Evolutionary conservation across 2,113 vertebrate genomes (phyloP).

Genomic region (Odontophorus gujanensis): DNA sequence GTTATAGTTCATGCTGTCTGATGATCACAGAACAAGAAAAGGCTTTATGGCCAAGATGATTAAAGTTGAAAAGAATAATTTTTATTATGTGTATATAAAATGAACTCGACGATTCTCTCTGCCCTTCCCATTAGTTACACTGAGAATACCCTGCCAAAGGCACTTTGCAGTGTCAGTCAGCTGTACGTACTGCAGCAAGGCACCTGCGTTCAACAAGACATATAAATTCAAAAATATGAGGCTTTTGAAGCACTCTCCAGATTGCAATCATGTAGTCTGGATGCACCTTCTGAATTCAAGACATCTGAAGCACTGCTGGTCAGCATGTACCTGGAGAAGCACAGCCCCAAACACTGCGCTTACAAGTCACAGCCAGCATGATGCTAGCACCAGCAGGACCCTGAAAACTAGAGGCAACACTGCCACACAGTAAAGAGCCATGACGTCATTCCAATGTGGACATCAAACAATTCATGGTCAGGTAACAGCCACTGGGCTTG

Average conservation of each 20-base stretch:
- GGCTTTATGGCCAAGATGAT: background rate
- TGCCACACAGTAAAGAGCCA: background rate
- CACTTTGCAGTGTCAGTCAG: background rate
- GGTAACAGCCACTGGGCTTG: background rate
- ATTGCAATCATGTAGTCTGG: background rate
- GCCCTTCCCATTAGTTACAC: background rate
- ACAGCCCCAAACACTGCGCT: background rate
- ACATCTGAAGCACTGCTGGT: background rate
- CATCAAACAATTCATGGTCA: background rate
- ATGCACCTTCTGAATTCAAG: background rate
- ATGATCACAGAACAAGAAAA: background rate
- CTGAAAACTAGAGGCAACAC: background rate
- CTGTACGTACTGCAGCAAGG: background rate
- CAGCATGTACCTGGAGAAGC: background rate
- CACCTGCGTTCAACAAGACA: background rate
- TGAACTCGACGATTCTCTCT: background rate
- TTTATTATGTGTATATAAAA: background rate
- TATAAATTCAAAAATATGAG: background rate
- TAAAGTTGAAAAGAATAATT: background rate
- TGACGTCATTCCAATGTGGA: background rate
- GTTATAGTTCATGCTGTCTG: background rate
- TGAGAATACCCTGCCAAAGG: background rate
- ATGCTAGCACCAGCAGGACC: background rate
- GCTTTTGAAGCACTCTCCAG: background rate
- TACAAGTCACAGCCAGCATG: too few species aligned